Evolutionary conservation across 23 tunicate species (phyloP).

Genomic region (Oikopleura dioica): DNA sequence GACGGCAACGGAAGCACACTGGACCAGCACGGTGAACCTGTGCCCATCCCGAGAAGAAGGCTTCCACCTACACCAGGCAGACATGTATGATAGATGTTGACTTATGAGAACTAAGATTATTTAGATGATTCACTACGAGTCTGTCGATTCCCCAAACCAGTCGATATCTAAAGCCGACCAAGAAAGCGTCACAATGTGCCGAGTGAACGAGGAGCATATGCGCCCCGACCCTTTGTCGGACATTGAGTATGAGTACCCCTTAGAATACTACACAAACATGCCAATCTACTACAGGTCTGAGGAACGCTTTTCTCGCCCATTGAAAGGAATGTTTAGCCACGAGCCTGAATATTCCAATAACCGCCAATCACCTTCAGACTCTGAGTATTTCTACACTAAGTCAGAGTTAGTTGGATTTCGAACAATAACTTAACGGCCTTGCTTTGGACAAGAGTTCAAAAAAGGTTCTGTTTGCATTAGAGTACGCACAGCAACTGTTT

Average conservation of each 20-base stretch:
- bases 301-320: too few species aligned
- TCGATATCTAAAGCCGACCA: too few species aligned
- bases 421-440: not conserved
- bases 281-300: not conserved
- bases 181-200: too few species aligned
- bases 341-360: not conserved
- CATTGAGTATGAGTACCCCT: not conserved
- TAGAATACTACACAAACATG: not conserved
- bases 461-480: too few species aligned
- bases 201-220: not conserved
- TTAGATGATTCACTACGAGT: not conserved
- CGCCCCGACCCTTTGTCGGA: not conserved
- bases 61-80: not conserved
- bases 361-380: not conserved
- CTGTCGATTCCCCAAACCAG: not conserved
- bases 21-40: not conserved
- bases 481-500: too few species aligned
- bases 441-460: too few species aligned
- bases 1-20: not conserved
- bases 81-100: not conserved
- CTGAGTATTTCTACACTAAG: not conserved
- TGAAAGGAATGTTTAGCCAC: too few species aligned
- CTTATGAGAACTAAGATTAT: not conserved
- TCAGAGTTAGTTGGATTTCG: not conserved
- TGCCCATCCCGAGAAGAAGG: not conserved